phyloP scores from a whole-genome alignment of 1,140 invertebrate species.

The Theocolax elegans region DNA sequence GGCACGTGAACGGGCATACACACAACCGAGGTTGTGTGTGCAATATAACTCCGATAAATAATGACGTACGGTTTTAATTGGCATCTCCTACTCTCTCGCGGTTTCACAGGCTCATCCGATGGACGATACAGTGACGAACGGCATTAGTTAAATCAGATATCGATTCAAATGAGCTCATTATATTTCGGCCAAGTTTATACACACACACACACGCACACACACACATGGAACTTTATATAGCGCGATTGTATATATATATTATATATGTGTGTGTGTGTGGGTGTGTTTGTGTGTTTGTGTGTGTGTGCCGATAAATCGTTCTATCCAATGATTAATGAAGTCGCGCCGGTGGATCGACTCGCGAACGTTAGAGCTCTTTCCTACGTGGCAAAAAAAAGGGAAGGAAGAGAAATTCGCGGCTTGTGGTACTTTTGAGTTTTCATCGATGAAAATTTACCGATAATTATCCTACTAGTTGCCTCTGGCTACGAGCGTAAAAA shows the following conservation, averaged over 20 bases:
- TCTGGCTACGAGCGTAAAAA: too few relatives aligned
- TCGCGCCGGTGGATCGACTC: slow-evolving; percentile 22
- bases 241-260: too few relatives aligned
- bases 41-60: slow-evolving; percentile 54
- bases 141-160: slow-evolving; percentile 60
- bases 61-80: slow-evolving; percentile 59
- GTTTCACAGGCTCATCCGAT: slow-evolving; percentile 43
- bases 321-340: slow-evolving; percentile 54
- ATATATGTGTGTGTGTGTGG: slow-evolving; percentile 44
- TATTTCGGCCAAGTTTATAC: slow-evolving; percentile 52
- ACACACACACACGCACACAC: too few relatives aligned
- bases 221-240: too few relatives aligned
- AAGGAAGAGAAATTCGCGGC: background rate
- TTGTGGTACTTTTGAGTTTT: background rate
- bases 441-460: background rate
- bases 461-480: background rate
- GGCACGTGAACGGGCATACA: too few relatives aligned
- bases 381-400: background rate
- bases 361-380: background rate
- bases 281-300: slow-evolving; percentile 35
- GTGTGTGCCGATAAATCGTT: background rate
- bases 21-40: background rate
- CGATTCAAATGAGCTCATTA: slow-evolving; percentile 63
- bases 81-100: slow-evolving; percentile 38
- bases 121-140: slow-evolving; percentile 52